These are phyloP conservation scores for Sus scrofa DNA, from an alignment of 2,113 vertebrate genomes.

Conservation along the genomic window DNA sequence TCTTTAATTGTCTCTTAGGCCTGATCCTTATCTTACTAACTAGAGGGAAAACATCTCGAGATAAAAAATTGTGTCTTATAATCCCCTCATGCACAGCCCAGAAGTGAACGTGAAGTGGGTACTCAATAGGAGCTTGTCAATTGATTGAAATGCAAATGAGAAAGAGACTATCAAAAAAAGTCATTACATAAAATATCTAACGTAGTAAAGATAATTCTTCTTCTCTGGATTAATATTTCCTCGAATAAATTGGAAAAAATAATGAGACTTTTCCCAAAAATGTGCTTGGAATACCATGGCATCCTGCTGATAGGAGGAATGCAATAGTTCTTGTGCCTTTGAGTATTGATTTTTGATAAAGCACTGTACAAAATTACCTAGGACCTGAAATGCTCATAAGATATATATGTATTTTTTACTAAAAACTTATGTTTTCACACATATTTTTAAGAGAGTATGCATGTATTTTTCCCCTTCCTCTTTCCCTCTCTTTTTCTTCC, in stretches of 20 bases:
- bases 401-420: background rate
- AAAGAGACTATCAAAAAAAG: background rate
- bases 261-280: background rate
- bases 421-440: background rate
- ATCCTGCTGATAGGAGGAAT: background rate
- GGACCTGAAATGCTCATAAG: background rate
- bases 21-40: background rate
- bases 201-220: background rate
- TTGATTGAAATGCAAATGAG: background rate
- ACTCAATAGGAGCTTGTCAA: background rate
- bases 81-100: background rate
- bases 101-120: background rate
- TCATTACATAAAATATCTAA: background rate
- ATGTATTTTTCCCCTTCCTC: too few relatives aligned
- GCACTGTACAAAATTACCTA: background rate
- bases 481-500: too few relatives aligned
- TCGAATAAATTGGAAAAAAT: background rate
- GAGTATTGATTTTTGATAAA: slow-evolving; percentile 11
- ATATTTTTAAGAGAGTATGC: background rate
- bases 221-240: background rate
- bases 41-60: background rate
- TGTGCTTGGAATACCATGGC: background rate
- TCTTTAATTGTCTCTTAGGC: slow-evolving; percentile 1
- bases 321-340: background rate
- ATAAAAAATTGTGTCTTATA: background rate